Evolutionary conservation across 2,113 vertebrate species (phyloP).

Genomic region (Sula dactylatra): DNA sequence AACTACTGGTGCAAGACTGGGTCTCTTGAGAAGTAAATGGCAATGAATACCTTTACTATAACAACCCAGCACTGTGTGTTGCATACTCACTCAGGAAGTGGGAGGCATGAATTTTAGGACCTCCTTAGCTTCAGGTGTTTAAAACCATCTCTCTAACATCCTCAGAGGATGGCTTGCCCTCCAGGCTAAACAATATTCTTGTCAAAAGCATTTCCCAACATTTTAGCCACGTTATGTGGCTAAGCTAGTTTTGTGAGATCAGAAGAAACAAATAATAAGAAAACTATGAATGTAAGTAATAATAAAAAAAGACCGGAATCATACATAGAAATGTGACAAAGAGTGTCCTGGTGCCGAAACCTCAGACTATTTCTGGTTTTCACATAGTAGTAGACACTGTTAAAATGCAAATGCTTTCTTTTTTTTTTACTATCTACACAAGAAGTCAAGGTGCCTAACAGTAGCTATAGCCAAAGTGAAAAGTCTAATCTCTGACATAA

Average conservation of each 20-base stretch:
- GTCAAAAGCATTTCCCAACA: neutral
- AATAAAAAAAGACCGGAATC: neutral
- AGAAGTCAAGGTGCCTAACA: neutral
- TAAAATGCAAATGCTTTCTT: neutral
- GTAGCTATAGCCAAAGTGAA: neutral
- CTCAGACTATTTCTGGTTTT: neutral
- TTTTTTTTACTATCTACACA: neutral
- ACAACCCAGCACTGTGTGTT: neutral
- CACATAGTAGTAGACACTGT: accelerated
- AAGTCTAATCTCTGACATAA: neutral
- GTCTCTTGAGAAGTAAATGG: neutral
- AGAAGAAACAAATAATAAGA: neutral
- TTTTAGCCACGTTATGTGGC: neutral
- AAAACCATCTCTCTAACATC: neutral
- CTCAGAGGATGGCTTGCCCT: neutral
- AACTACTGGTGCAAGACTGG: neutral
- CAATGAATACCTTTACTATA: neutral
- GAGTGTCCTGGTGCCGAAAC: neutral
- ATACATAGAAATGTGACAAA: neutral
- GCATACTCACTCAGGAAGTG: neutral
- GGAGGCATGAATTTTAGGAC: neutral
- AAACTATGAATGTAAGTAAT: neutral
- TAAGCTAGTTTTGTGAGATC: neutral
- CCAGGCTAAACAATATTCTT: neutral
- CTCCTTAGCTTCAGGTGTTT: neutral